Evolutionary conservation across 1,140 invertebrate species (phyloP), one percentile per base, ranked within the genome.

Genomic region (Diachasmimorpha longicaudata): DNA sequence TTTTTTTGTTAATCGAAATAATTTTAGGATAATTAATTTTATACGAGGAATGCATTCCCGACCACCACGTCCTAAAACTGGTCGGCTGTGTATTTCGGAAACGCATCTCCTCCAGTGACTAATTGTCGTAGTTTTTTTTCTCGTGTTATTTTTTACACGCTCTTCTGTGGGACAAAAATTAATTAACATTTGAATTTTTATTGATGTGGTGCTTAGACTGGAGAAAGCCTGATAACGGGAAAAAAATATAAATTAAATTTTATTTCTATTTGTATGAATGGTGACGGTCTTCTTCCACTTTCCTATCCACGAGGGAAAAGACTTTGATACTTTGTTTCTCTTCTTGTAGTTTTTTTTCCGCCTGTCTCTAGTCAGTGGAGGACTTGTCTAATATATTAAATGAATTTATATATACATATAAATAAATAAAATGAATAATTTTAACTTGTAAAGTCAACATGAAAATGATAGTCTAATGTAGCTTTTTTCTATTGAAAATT

Each of bases 81-180:
- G 83, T 85, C 80, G 63, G 81, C 81, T 76, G 79, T 81, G 87
- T 84, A 88, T 89, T 88, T 87, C 83, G 79, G 39, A 52, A 63
- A 19, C 68, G 79, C 85, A 84, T 87, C 85, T 89, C 87, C 86
- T 89, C 85, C 88, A 89, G 74, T 82, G 85, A 87, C 88, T 89
- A 84, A 75, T 31, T 36, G 77, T 76, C 77, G 80, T 78, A 37
- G 14, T 68, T 70, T 72, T 16, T 73, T 72, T 31, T 69, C 14
- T 63, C 69, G 52, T 81, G 82, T 84, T 77, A 67, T 48, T 63
- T 73, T 58, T 58, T 16, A 58, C 52, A 21, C 58, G 58, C 10
- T 73, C n/a, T 68, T 55, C 72, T 19, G 21, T 72, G 55, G 70
- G 67, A 76, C 58, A 71, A 78, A 76, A 16, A 25, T 21, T 44